These are phyloP conservation scores for Villa cingulata DNA, from an alignment of 2,888 invertebrate species.

Conservation along the genomic window DNA sequence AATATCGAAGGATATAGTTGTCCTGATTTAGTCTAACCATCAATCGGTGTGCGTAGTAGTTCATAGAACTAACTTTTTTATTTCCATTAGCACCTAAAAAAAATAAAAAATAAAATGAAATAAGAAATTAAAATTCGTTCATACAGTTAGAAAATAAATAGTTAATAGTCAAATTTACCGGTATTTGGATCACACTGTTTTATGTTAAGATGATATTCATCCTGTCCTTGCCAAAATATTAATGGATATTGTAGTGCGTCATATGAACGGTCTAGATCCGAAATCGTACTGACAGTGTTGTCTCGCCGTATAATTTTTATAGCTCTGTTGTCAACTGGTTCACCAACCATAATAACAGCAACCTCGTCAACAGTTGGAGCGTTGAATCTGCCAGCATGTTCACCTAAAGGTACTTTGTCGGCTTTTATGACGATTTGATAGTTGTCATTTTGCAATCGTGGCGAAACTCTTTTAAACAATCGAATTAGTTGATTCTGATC, in stretches of 20 bases:
- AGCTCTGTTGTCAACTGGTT: constrained; percentile 1
- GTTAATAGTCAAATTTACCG: background rate
- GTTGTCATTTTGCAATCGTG: constrained; percentile 11
- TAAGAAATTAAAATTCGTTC: constrained; percentile 3
- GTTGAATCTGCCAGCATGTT: constrained; percentile 8
- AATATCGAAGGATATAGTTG: constrained; percentile 14
- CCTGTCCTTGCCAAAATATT: constrained; percentile 18
- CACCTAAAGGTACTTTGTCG: constrained; percentile 18
- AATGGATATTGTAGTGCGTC: constrained; percentile 19
- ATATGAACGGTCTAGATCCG: too few relatives aligned
- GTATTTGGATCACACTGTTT: constrained; percentile 3
- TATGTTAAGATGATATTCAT: constrained; percentile 16
- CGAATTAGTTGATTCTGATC: constrained; percentile 12
- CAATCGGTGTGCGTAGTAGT: constrained; percentile 20
- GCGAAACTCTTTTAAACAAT: constrained; percentile 13
- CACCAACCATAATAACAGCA: constrained; percentile 12
- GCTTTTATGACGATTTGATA: too few relatives aligned
- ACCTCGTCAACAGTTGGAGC: constrained; percentile 12
- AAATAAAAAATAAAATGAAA: too few relatives aligned
- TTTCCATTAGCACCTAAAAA: background rate
- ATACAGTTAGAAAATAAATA: too few relatives aligned
- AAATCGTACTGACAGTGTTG: constrained; percentile 11
- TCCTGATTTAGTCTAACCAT: constrained; percentile 16
- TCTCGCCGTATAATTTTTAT: constrained; percentile 1
- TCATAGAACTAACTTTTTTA: constrained; percentile 17